Evolutionary conservation across 2,888 invertebrate genomes (phyloP), one percentile per base, ranked within the genome.

Genomic region (Emesis furor): DNA sequence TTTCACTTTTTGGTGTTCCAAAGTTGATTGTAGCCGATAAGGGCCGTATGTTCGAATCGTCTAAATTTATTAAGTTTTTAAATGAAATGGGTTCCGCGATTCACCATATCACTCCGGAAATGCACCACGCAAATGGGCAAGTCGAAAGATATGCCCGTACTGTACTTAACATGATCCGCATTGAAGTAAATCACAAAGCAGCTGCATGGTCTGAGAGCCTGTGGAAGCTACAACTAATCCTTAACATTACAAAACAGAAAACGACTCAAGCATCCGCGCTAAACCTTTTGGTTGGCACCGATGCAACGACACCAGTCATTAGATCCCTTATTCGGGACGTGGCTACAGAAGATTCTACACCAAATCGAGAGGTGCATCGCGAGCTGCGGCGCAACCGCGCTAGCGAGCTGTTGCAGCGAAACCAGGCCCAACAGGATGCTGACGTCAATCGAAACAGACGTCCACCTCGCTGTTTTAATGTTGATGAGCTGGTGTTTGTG

Each of bases 51-150:
- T 83, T 83, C 37, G 71, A 83, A 14, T 73, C 37, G 3, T 30
- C 51, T 0, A 14, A 24, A 10, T 79, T 77, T 46, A 35, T 32
- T 30, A 73, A 59, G 0, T 79, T 24, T 7, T 10, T 76, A 1
- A 74, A 14, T 6, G 76, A 82, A 14, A n/a, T 81, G 24, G 83
- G 83, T 10, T 65, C 39, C 6, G 46, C 51, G 3, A 46, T 86
- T 2, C 86, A 88, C 75, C 76, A 81, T 10, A 86, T 86, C 1
- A 87, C 87, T 2, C 85, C 87, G 5, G 86, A 81, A 65, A 86
- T 86, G 86, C 87, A 87, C 68, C 85, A 85, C 4, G 62, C 79
- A 0, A 86, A 88, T 32, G 88, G 86, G 0, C 86, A 88, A 67
- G 86, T 79, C 0, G 85, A 88, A 55, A 77, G 86, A 0, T 88